Evolutionary conservation across 2,113 vertebrate species (phyloP).

Genomic region (Elaphurus davidianus): DNA sequence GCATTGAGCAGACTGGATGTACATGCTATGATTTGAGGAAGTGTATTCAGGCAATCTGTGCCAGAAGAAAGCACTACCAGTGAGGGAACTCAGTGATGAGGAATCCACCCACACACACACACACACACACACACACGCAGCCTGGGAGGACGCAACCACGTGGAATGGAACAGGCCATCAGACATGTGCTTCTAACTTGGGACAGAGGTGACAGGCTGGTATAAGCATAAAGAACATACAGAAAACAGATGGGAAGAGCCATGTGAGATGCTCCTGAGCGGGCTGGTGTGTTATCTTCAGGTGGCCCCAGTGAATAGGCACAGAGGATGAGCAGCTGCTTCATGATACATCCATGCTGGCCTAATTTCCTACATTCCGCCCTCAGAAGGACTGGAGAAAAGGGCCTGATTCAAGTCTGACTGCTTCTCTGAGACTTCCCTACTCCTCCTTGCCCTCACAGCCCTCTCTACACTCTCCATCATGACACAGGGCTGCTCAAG

Average conservation of each 20-base stretch:
- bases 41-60: not conserved
- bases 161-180: not conserved
- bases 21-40: not conserved
- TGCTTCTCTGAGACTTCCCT: not conserved
- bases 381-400: not conserved
- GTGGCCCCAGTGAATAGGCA: not conserved
- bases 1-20: not conserved
- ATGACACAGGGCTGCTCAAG: not conserved
- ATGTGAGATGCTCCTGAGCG: not conserved
- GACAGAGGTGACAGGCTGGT: not conserved
- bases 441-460: too few relatives aligned
- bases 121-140: not conserved
- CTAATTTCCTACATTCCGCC: not conserved
- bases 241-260: conserved; percentile 29
- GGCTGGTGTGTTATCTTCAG: not conserved
- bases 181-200: not conserved
- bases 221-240: not conserved
- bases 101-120: not conserved
- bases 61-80: not conserved
- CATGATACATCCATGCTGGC: not conserved
- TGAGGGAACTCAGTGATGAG: not conserved
- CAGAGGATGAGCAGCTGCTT: not conserved
- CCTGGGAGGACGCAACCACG: not conserved
- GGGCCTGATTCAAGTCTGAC: not conserved
- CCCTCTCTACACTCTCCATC: not conserved